phyloP scores from a whole-genome alignment of 2,888 invertebrate genomes.

The Nephrotoma guestfalica region DNA sequence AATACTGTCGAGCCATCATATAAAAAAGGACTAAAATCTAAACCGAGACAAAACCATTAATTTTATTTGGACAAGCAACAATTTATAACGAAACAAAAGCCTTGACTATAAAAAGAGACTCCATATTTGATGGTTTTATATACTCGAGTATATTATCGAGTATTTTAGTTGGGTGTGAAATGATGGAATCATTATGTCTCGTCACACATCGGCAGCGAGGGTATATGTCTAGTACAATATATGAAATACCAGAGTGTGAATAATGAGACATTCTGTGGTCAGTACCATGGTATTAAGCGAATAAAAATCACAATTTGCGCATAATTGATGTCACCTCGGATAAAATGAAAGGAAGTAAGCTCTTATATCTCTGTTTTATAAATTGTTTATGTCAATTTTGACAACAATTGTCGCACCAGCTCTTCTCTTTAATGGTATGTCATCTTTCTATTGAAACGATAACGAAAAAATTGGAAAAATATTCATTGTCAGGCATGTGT shows the following conservation, averaged over 20 bases:
- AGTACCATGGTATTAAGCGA: too few relatives aligned
- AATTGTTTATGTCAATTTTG: background rate
- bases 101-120: background rate
- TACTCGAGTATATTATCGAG: background rate
- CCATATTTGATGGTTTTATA: background rate
- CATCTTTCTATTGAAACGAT: too few relatives aligned
- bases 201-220: too few relatives aligned
- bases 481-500: too few relatives aligned
- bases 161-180: background rate
- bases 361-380: background rate
- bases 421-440: background rate
- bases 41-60: background rate
- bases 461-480: too few relatives aligned
- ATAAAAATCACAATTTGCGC: background rate
- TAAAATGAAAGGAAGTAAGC: background rate
- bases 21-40: background rate
- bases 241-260: too few relatives aligned
- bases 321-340: background rate
- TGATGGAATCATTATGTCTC: too few relatives aligned
- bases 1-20: background rate
- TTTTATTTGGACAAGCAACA: background rate
- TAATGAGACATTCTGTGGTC: too few relatives aligned
- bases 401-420: background rate
- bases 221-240: too few relatives aligned
- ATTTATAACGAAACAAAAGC: background rate